These are phyloP conservation scores for Microtus ochrogaster DNA, from an alignment of 2,113 vertebrate genomes.

Conservation along the genomic window DNA sequence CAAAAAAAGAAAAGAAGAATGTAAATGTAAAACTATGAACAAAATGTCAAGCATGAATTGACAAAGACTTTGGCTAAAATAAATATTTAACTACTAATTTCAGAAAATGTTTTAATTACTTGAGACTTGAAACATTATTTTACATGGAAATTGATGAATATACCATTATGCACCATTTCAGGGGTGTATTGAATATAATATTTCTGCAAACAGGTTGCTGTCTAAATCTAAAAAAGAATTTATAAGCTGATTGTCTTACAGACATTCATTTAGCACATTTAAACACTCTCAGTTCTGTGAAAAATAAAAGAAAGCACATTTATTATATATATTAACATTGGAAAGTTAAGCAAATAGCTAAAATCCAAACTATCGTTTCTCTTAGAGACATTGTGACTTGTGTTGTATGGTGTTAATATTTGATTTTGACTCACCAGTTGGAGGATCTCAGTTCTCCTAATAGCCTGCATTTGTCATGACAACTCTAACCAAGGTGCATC, in stretches of 20 bases:
- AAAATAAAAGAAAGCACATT: neutral
- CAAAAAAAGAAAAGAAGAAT: neutral
- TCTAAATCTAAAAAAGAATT: neutral
- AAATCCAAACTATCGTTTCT: neutral
- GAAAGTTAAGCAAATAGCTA: neutral
- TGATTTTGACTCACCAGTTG: neutral
- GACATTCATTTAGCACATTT: slow-evolving; percentile 31
- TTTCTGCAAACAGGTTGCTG: neutral
- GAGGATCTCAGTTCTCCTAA: neutral
- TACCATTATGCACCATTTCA: neutral
- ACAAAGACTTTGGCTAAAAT: slow-evolving; percentile 17
- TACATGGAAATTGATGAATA: neutral
- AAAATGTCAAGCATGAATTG: neutral
- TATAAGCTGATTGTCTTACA: neutral
- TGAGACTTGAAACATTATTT: neutral
- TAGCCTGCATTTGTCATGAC: neutral
- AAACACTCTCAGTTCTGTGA: neutral
- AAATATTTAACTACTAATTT: neutral
- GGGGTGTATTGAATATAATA: neutral
- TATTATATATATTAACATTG: neutral
- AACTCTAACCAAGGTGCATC: neutral
- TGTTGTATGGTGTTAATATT: neutral
- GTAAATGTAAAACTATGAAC: neutral
- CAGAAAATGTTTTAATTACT: neutral
- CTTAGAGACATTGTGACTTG: neutral